These are phyloP conservation scores for Calliphora vicina DNA, from an alignment of 1,140 invertebrate species.

Conservation along the genomic window DNA sequence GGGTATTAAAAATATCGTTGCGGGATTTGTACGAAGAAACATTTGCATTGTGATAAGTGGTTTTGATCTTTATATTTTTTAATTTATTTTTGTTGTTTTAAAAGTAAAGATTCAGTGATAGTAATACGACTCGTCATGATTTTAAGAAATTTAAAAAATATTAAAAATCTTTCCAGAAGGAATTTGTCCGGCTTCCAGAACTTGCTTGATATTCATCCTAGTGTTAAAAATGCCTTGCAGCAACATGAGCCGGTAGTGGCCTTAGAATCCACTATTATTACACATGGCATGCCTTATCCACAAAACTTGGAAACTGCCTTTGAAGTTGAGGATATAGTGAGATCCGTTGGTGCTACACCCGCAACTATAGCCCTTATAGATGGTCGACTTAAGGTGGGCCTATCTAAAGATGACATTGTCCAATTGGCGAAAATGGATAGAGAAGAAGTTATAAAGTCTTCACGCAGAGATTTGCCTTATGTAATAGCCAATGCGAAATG, in stretches of 20 bases:
- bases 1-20: no score
- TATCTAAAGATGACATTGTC: slow-evolving; percentile 72
- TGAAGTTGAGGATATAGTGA: slow-evolving; percentile 81
- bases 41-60: no score
- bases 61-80: no score
- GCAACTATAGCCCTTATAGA: slow-evolving; percentile 91
- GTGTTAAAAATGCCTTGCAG: slow-evolving; percentile 47
- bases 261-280: slow-evolving; percentile 96
- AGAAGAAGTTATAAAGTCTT: slow-evolving; percentile 74
- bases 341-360: slow-evolving; percentile 82
- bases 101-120: not conserved
- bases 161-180: not conserved
- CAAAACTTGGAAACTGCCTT: slow-evolving; percentile 88
- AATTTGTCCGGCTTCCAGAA: not conserved
- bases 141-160: not conserved
- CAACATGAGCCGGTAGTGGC: slow-evolving; percentile 75
- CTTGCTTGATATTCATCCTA: slow-evolving; percentile 48
- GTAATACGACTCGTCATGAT: not conserved
- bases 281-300: slow-evolving; percentile 97
- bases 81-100: no score
- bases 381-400: slow-evolving; percentile 85
- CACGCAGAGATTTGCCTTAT: slow-evolving; percentile 85
- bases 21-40: no score
- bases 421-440: slow-evolving; percentile 66
- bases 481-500: slow-evolving; percentile 75